These are phyloP conservation scores for Operophtera brumata DNA, from an alignment of 2,888 invertebrate species.

Conservation along the genomic window DNA sequence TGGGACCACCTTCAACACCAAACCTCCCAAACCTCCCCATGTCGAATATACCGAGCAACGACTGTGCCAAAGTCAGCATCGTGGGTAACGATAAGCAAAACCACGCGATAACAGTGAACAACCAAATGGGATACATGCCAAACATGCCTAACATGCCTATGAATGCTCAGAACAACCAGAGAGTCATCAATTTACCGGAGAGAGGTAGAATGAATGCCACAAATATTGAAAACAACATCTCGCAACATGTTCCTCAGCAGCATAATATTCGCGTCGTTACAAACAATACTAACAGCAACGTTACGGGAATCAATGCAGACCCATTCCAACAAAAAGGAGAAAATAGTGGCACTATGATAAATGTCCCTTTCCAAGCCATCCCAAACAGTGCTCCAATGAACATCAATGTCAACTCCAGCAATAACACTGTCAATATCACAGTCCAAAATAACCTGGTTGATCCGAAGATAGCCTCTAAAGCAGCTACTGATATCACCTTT, in stretches of 20 bases:
- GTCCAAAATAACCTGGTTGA: slow-evolving; percentile 76
- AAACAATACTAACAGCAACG: slow-evolving; percentile 61
- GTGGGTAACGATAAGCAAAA: slow-evolving; percentile 66
- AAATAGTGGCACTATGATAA: slow-evolving; percentile 71
- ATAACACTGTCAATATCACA: slow-evolving; percentile 75
- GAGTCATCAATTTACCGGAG: slow-evolving; percentile 74
- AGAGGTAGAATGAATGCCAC: slow-evolving; percentile 63
- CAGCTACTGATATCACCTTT: slow-evolving; percentile 66
- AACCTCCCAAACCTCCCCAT: slow-evolving; percentile 57
- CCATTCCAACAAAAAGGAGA: slow-evolving; percentile 71
- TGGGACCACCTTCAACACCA: slow-evolving; percentile 59
- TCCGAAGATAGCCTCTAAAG: slow-evolving; percentile 73
- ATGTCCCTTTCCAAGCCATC: slow-evolving; percentile 76
- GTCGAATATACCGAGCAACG: slow-evolving; percentile 58
- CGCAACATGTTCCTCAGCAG: slow-evolving; percentile 69
- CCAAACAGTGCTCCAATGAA: slow-evolving; percentile 78
- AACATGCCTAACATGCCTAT: slow-evolving; percentile 75
- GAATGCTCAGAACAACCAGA: slow-evolving; percentile 65
- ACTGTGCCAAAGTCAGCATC: slow-evolving; percentile 70
- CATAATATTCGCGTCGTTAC: slow-evolving; percentile 75
- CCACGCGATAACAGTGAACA: slow-evolving; percentile 68
- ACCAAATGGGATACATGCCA: slow-evolving; percentile 73
- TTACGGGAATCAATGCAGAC: slow-evolving; percentile 57
- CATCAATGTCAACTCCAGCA: slow-evolving; percentile 75
- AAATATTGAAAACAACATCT: slow-evolving; percentile 62